Evolutionary conservation across 2,888 invertebrate genomes (phyloP).

Genomic region (Lathronympha strigana): DNA sequence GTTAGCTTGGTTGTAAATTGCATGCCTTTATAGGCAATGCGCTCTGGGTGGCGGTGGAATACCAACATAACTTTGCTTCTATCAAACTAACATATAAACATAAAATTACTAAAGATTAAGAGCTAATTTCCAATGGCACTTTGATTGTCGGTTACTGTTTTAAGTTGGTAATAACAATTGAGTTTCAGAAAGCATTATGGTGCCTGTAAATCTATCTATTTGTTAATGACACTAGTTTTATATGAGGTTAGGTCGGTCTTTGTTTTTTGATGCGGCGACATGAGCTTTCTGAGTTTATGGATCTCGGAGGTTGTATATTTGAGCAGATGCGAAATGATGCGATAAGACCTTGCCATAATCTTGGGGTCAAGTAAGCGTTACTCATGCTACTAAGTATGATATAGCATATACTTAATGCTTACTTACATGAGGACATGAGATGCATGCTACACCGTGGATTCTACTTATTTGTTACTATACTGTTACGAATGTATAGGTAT

Average conservation of each 20-base stretch:
- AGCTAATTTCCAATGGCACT: constrained; percentile 31
- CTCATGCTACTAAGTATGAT: neutral
- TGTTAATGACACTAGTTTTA: constrained; percentile 71
- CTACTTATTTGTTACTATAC: no score
- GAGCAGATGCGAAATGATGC: constrained; percentile 18
- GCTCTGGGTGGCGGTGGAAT: constrained; percentile 70
- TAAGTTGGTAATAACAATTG: constrained; percentile 53
- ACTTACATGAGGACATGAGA: neutral
- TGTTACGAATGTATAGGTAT: no score
- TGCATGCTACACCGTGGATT: no score
- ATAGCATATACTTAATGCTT: neutral
- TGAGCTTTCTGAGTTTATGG: constrained; percentile 30
- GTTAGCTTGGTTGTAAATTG: constrained; percentile 77
- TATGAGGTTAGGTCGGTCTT: constrained; percentile 52
- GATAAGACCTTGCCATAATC: constrained; percentile 2
- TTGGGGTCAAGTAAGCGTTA: neutral
- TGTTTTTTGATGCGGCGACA: constrained; percentile 37
- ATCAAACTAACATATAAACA: constrained; percentile 24
- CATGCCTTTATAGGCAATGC: constrained; percentile 74
- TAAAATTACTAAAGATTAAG: constrained; percentile 5
- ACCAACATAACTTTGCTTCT: constrained; percentile 40
- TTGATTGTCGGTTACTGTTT: constrained; percentile 1
- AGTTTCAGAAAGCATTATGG: constrained; percentile 75
- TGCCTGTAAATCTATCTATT: constrained; percentile 74
- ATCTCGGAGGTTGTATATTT: constrained; percentile 15